Evolutionary conservation across 2,797 vertebrate species (phyloP).

Genomic region (Myoxocephalus aenaeus): DNA sequence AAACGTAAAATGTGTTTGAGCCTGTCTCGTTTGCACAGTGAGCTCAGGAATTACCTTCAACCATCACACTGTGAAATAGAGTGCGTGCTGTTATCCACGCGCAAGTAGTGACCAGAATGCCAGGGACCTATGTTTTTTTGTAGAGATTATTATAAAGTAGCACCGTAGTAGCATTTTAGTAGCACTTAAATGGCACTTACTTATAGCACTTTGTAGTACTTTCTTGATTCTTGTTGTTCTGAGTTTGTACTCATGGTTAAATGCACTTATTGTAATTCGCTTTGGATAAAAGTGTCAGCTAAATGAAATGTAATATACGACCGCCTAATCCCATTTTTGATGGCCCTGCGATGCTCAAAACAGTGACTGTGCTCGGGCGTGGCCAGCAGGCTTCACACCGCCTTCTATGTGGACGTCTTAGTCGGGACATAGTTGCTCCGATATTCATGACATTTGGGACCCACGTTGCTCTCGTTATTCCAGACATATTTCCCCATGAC

Average conservation of each 20-base stretch:
- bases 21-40: not conserved
- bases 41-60: constrained; percentile 27
- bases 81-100: not conserved
- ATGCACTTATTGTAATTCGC: too few species aligned
- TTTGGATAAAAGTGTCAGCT: too few species aligned
- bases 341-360: not conserved
- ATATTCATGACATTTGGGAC: not conserved
- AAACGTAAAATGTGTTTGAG: constrained; percentile 44
- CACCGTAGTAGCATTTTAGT: too few species aligned
- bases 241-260: too few species aligned
- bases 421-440: not conserved
- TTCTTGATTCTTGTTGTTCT: too few species aligned
- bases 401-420: not conserved
- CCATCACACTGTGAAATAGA: constrained; percentile 23
- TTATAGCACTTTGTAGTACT: too few species aligned
- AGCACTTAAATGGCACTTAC: too few species aligned
- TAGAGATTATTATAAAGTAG: too few species aligned
- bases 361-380: not conserved
- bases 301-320: too few species aligned
- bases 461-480: not conserved
- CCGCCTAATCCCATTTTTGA: not conserved
- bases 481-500: not conserved
- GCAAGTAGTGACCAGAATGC: not conserved
- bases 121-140: too few species aligned
- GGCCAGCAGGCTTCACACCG: not conserved